A percentile compares a stretch with the other conserved stretches of the same genome.
These are phyloP conservation scores for Orestias chungarensis DNA, from an alignment of 2,797 vertebrate species.

Conservation along the genomic window DNA sequence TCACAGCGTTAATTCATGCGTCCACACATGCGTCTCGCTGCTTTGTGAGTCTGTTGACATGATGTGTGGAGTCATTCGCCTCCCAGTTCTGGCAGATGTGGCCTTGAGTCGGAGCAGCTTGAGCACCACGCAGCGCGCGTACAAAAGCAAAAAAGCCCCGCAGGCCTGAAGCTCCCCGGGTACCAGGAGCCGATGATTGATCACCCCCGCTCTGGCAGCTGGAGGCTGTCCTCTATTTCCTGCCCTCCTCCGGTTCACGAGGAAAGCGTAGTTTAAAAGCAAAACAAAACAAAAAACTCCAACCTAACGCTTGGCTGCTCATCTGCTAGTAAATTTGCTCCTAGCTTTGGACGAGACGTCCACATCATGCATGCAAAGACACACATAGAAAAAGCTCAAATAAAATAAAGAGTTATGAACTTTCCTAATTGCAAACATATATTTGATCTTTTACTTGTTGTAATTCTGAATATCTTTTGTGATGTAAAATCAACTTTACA, in stretches of 20 bases:
- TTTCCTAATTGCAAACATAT: too few relatives aligned
- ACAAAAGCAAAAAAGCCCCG: constrained; percentile 29
- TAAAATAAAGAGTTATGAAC: too few relatives aligned
- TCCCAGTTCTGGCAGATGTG: constrained; percentile 60
- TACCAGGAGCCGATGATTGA: constrained; percentile 62
- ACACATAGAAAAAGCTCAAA: neutral
- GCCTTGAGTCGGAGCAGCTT: constrained; percentile 43
- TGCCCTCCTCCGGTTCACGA: constrained; percentile 39
- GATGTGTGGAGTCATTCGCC: constrained; percentile 62
- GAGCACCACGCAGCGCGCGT: constrained; percentile 30
- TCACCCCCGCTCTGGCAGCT: constrained; percentile 64
- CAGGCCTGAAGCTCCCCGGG: constrained; percentile 41
- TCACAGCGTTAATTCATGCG: constrained; percentile 43
- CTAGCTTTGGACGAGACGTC: neutral
- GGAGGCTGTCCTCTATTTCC: constrained; percentile 61
- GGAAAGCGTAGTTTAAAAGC: constrained; percentile 1
- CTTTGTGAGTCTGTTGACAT: constrained; percentile 53
- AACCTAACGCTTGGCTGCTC: neutral
- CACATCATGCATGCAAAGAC: neutral
- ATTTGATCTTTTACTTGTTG: neutral
- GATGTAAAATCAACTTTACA: too few relatives aligned
- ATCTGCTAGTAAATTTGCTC: neutral
- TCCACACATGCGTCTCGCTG: constrained; percentile 23
- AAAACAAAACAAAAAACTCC: constrained; percentile 3
- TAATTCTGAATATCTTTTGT: too few relatives aligned